phyloP scores from a whole-genome alignment of 1,140 invertebrate genomes.

The Philotrypesis tridentata region DNA sequence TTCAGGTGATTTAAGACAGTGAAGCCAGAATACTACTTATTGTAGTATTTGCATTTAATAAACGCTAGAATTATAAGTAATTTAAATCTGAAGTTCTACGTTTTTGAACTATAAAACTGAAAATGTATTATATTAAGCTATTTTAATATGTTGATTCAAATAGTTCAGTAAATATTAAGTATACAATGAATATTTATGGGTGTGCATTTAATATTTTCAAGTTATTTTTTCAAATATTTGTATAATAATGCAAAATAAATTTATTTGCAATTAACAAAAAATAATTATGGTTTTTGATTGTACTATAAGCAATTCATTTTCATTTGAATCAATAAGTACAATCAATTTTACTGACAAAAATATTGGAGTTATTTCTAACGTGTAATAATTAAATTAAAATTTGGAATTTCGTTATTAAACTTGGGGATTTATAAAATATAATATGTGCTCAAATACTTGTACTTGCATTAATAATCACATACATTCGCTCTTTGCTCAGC shows the following conservation, averaged over 20 bases:
- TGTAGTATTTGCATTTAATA: background rate
- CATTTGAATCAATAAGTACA: background rate
- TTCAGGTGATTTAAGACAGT: background rate
- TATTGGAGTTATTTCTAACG: background rate
- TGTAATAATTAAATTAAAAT: background rate
- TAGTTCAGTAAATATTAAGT: background rate
- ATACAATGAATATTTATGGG: background rate
- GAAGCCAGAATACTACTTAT: background rate
- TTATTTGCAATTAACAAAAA: background rate
- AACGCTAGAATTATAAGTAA: too few species aligned
- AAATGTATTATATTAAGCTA: background rate
- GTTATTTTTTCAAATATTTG: background rate
- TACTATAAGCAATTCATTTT: background rate
- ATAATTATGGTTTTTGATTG: background rate
- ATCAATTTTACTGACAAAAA: background rate
- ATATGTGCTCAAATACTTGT: background rate
- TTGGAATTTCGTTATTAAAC: background rate
- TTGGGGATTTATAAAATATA: background rate
- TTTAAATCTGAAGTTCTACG: too few species aligned
- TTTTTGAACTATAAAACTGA: background rate
- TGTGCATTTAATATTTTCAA: background rate
- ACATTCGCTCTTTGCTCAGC: conserved; percentile 34
- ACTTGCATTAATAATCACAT: conserved; percentile 1
- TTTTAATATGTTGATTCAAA: background rate
- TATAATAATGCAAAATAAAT: background rate